Evolutionary conservation across 2,797 vertebrate species (phyloP).

Genomic region (Vireo griseus): DNA sequence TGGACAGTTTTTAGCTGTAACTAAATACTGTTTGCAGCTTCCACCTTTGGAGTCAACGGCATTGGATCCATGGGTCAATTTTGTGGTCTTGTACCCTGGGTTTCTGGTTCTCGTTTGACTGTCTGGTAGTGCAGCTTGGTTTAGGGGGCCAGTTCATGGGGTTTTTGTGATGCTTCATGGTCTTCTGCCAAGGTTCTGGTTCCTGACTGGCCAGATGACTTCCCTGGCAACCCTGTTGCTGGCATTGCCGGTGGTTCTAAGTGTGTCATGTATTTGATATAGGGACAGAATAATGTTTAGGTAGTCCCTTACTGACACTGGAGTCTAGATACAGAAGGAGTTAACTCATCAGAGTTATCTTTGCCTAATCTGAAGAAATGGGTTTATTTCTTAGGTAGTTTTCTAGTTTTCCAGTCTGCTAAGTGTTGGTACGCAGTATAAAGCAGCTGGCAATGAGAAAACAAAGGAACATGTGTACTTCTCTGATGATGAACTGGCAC

Average conservation of each 20-base stretch:
- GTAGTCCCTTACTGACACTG: neutral
- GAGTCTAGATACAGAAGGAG: neutral
- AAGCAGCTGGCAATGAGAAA: neutral
- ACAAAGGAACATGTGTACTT: neutral
- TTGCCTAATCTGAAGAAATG: neutral
- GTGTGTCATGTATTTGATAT: rapidly evolving
- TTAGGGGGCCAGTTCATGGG: rapidly evolving
- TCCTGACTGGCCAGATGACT: rapidly evolving
- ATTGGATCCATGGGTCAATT: neutral
- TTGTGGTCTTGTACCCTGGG: neutral
- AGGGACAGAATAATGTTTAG: rapidly evolving
- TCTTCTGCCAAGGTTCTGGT: rapidly evolving
- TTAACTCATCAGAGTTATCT: neutral
- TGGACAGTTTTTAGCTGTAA: neutral
- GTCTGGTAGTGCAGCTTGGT: neutral
- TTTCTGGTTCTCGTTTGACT: neutral
- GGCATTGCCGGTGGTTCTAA: neutral
- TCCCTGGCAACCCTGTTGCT: neutral
- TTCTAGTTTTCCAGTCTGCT: neutral
- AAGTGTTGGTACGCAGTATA: no score
- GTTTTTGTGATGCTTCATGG: neutral
- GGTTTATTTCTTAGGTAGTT: neutral
- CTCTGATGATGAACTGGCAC: neutral
- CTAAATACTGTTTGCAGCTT: neutral
- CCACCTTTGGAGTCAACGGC: neutral